phyloP scores from a whole-genome alignment of 2,888 invertebrate species.

The Pomacea canaliculata region DNA sequence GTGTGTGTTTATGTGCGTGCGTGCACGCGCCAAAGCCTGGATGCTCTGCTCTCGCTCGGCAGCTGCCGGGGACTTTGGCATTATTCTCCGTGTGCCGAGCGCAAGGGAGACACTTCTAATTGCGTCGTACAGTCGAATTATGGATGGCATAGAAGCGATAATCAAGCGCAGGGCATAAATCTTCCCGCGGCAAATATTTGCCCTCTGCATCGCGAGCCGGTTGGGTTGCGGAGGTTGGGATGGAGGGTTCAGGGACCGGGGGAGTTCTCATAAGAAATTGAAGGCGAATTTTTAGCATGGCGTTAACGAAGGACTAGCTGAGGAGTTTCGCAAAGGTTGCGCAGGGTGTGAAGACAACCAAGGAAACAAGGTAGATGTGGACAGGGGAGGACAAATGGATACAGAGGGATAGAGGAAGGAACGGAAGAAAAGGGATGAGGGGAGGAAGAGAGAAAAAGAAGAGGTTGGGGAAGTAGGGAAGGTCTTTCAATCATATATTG shows the following conservation, averaged over 20 bases:
- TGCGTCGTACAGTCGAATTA: constrained; percentile 22
- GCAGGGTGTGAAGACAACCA: no score
- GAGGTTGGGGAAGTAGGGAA: not conserved
- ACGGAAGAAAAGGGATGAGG: no score
- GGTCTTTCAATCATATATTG: no score
- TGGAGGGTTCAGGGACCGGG: no score
- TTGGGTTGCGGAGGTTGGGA: no score
- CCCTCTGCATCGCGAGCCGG: constrained; percentile 4
- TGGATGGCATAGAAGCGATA: constrained; percentile 24
- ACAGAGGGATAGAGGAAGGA: no score
- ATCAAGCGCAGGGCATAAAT: constrained; percentile 21
- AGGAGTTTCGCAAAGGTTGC: no score
- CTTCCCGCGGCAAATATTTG: constrained; percentile 21
- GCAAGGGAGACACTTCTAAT: constrained; percentile 22
- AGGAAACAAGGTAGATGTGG: no score
- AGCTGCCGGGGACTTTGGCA: not conserved
- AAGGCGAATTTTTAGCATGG: constrained; percentile 5
- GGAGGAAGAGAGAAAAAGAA: not conserved
- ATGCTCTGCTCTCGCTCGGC: not conserved
- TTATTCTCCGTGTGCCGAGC: not conserved
- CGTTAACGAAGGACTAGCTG: not conserved
- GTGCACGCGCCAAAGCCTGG: not conserved
- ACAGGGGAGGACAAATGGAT: no score
- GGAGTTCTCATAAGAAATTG: not conserved
- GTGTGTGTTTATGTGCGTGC: constrained; percentile 11